Evolutionary conservation across 2,888 invertebrate genomes (phyloP), one percentile per base, ranked within the genome.

Genomic region (Odiellus spinosus): DNA sequence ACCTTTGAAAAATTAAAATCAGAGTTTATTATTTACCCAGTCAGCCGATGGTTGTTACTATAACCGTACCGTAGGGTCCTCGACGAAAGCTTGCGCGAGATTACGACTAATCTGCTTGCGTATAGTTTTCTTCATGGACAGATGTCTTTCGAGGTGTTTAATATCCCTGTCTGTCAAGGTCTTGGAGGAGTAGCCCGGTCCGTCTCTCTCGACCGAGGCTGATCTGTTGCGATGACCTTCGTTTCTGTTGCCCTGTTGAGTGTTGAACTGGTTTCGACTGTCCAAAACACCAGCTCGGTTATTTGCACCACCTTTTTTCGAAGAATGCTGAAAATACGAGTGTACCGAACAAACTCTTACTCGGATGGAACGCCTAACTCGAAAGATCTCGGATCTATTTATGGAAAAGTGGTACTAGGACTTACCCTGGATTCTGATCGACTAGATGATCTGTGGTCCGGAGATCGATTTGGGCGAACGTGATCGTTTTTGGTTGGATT

Each of bases 91-190:
- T 58, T 82, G 82, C 61, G 81, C 77, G 57, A 83, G 71, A 64
- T 82, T 82, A 32, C 83, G 71, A 81, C 82, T 83, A 62, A 83
- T 82, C 68, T 82, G 82, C 70, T 82, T 82, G 57, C 82, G 69
- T 56, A 83, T 82, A 15, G 82, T 83, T 64, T 83, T 83, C 70
- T 84, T 83, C 83, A 83, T 83, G 63, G 82, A 82, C 59, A 84
- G 72, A 65, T 83, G 82, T 57, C 82, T 70, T 61, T 84, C 83
- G 38, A 83, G 66, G 17, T 82, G 82, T 60, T 78, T 77, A 39
- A 79, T 77, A 46, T 63, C 63, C 3, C 44, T 40, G 51, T 59
- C 59, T 2, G 54, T 53, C 18, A 52, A 20, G 3, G 54, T 52
- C 40, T 52, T 52, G 42, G 45, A 50, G 41, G 48, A 47, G 38